Evolutionary conservation across 1,140 invertebrate genomes (phyloP), one percentile per base, ranked within the genome.

Genomic region (Camponotus pennsylvanicus): DNA sequence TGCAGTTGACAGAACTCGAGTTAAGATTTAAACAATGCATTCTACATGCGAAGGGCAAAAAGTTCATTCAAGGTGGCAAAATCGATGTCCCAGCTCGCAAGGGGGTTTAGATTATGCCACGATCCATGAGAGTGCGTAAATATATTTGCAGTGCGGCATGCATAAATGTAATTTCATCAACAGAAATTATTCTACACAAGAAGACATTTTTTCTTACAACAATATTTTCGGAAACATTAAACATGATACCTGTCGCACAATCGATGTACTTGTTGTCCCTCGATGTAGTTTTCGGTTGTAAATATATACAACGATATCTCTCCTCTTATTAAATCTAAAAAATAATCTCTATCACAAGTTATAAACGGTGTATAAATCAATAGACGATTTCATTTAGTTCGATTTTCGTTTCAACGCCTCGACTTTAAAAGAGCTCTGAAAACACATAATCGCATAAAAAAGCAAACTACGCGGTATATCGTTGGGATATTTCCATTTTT

Each of bases 401-500:
- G 13, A 18, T 32, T 57, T 27, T 55, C 8, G 7, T 73, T 21
- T n/a, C 69, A 5, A 1, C 67, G 27, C 13, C 18, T 75, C 9
- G 55, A 63, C 55, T 75, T 61, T 49, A 83, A 52, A 52, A 83
- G 27, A 27, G 9, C 37, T 45, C 40, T 0, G 57, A 27, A 61
- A 73, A 75, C 45, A 45, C 52, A 8, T 45, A 45, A 82, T 59
- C 52, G 21, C 11, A 27, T 40, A 32, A 57, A 78, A 63, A 15
- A 27, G 42, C 18, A 34, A 27, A 80, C 21, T n/a, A 13, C n/a
- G 63, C 45, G n/a, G 8, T 21, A 18, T 42, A 59, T 52, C 45
- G 37, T 18, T 18, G 21, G 34, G 21, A 15, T 21, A 42, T 80
- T 80, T 55, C 57, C 45, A 8, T 80, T 80, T 80, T 79, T 45